Evolutionary conservation across 64 coral and sea anemone species (phyloP).

Genomic region (Orbicella faveolata): DNA sequence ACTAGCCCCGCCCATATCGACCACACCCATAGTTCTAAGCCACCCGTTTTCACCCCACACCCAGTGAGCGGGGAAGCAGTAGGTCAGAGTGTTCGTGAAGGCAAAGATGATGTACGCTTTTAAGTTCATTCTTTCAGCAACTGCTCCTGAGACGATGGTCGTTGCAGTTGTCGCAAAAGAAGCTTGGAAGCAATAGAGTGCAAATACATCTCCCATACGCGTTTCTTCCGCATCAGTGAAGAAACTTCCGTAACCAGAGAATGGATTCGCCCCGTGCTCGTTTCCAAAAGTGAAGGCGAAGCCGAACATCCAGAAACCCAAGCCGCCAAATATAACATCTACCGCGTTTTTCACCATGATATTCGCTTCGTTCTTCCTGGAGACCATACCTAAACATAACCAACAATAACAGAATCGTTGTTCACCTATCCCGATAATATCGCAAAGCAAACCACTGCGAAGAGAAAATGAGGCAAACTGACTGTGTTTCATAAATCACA

Average conservation of each 20-base stretch:
- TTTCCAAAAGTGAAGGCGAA: slow-evolving; percentile 82
- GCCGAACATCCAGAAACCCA: slow-evolving; percentile 88
- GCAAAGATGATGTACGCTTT: slow-evolving; percentile 82
- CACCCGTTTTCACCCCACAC: slow-evolving; percentile 88
- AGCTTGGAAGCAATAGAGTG: slow-evolving; percentile 87
- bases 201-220: slow-evolving; percentile 76
- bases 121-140: slow-evolving; percentile 80
- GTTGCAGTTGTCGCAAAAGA: slow-evolving; percentile 93
- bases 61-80: slow-evolving; percentile 89
- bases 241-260: slow-evolving; percentile 75
- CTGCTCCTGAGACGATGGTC: slow-evolving; percentile 78
- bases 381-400: slow-evolving; percentile 78
- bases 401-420: neutral
- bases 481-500: too few species aligned
- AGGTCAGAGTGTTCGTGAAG: slow-evolving; percentile 86
- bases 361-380: slow-evolving; percentile 82
- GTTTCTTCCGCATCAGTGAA: slow-evolving; percentile 84
- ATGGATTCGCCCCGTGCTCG: slow-evolving; percentile 36
- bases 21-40: slow-evolving; percentile 73
- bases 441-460: too few species aligned
- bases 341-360: slow-evolving; percentile 91
- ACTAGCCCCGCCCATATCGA: slow-evolving; percentile 86
- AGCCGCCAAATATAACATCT: slow-evolving; percentile 85
- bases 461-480: too few species aligned
- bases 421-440: too few species aligned